Evolutionary conservation across 2,888 invertebrate genomes (phyloP), one percentile per base, ranked within the genome.

Genomic region (Petrolisthes cinctipes): DNA sequence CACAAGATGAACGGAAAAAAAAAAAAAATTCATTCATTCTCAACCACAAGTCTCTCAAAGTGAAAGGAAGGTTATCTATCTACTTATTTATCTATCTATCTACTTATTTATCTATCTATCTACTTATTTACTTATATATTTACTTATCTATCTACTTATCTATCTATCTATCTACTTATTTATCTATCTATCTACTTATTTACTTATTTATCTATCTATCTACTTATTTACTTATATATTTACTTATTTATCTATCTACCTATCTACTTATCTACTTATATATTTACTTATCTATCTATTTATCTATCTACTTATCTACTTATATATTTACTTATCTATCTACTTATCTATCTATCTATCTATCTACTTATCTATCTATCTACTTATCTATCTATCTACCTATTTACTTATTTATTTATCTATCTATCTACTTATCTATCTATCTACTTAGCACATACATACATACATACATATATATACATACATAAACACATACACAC

Each of bases 311-410:
- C n/a, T n/a, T n/a, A n/a, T n/a, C n/a, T n/a, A n/a, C n/a, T n/a
- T n/a, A n/a, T n/a, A n/a, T n/a, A n/a, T n/a, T n/a, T n/a, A n/a
- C n/a, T n/a, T n/a, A n/a, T n/a, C n/a, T n/a, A n/a, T n/a, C n/a
- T n/a, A n/a, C 6, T 61, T 61, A 61, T 61, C 14, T 61, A 73
- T 73, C 9, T 73, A 73, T 73, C 9, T 73, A 73, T 73, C 9
- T 73, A 73, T 73, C 9, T 73, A 73, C n/a, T 17, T 73, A 73
- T 73, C 9, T 73, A 73, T 73, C 9, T 73, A 73, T 73, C 9
- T 73, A 73, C n/a, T 17, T 4, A 73, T 4, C 9, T 4, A 73
- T 4, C 9, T 4, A 73, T 4, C 9, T 4, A 73, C n/a, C 9
- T 73, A 73, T 4, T 17, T 73, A 73, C 2, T 17, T 73, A 73